Conservation (phyloP, 2,113 vertebrate genomes). For the Burhinus bistriatus region DNA sequence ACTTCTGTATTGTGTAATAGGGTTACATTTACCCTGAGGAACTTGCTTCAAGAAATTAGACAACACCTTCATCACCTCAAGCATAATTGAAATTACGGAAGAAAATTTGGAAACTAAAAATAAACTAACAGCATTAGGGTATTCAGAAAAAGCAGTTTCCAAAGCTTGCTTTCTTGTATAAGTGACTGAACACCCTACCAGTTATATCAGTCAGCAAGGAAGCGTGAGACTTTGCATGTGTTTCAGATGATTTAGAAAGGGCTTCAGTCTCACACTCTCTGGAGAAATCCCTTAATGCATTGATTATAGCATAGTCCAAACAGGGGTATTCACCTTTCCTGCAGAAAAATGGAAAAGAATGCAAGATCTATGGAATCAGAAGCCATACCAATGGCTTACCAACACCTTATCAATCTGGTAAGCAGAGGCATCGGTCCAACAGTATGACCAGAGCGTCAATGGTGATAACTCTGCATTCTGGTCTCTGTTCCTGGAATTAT, state of each 20-base stretch:
- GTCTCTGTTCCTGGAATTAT: neutral
- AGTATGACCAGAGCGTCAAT: neutral
- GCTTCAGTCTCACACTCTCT: neutral
- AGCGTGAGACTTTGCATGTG: neutral
- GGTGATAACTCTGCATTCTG: neutral
- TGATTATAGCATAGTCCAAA: neutral
- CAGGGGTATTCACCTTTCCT: neutral
- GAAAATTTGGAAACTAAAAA: neutral
- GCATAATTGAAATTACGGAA: neutral
- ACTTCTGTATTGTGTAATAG: neutral
- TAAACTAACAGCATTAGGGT: neutral
- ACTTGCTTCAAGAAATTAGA: neutral
- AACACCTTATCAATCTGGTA: neutral
- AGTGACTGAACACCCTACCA: neutral
- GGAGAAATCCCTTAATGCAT: neutral
- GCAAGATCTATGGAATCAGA: neutral
- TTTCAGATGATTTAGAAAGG: neutral
- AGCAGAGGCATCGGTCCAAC: neutral
- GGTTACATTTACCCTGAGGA: neutral
- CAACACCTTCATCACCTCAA: neutral
- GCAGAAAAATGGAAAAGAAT: neutral
- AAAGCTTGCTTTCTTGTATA: neutral
- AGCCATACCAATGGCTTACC: neutral
- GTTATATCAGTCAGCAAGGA: neutral
- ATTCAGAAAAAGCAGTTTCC: neutral